phyloP scores from a whole-genome alignment of 2,888 invertebrate species.

The Tiliacea citrago region DNA sequence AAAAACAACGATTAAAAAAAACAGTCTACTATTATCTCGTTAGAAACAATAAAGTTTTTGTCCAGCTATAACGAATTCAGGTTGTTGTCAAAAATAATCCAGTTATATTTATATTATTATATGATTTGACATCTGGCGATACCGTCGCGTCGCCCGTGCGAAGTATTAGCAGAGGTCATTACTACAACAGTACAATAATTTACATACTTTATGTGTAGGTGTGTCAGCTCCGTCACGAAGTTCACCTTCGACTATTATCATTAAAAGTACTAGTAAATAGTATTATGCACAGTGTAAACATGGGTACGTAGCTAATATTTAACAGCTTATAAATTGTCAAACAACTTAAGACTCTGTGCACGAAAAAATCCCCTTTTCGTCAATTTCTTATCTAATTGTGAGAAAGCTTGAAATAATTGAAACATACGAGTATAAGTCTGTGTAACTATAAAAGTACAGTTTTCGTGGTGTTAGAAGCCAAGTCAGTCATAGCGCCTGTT shows the following conservation, averaged over 20 bases:
- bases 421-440: too few relatives aligned
- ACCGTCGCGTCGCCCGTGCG: conserved; percentile 24
- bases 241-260: conserved; percentile 38
- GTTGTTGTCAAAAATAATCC: not conserved
- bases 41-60: not conserved
- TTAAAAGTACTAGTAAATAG: conserved; percentile 25
- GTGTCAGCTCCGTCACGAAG: not conserved
- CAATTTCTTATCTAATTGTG: too few relatives aligned
- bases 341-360: conserved; percentile 16
- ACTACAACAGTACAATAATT: not conserved
- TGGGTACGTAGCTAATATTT: conserved; percentile 8
- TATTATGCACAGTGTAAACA: conserved; percentile 2
- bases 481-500: too few relatives aligned
- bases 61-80: not conserved
- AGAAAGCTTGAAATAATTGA: too few relatives aligned
- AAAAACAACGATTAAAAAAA: too few relatives aligned
- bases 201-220: not conserved
- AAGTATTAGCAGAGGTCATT: conserved; percentile 1
- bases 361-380: too few relatives aligned
- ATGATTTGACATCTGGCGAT: not conserved
- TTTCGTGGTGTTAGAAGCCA: too few relatives aligned
- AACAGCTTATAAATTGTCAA: conserved; percentile 12
- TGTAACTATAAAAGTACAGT: too few relatives aligned
- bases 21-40: too few relatives aligned
- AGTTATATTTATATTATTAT: not conserved